Percentiles rank a stretch among this genome's conserved stretches.
Conservation (phyloP, 2,888 invertebrate species). For the Dynastes grantii region DNA sequence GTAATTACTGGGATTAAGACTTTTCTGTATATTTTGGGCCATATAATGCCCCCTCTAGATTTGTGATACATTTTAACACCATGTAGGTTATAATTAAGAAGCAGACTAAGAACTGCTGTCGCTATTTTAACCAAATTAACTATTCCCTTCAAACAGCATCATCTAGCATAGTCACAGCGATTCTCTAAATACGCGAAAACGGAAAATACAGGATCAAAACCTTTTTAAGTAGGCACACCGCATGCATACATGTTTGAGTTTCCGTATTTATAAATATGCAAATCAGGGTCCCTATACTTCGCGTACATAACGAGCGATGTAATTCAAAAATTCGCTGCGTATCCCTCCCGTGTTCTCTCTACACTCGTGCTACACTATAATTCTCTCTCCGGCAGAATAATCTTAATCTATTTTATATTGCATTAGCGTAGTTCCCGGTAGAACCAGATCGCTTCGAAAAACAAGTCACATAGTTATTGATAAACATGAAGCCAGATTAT, state of each 20-base stretch:
- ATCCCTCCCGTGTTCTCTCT: slow-evolving; percentile 6
- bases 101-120: too few relatives aligned
- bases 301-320: slow-evolving; percentile 18
- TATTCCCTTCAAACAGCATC: background rate
- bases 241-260: slow-evolving; percentile 13
- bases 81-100: too few relatives aligned
- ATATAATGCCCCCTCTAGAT: too few relatives aligned
- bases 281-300: slow-evolving; percentile 3
- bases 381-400: slow-evolving; percentile 28
- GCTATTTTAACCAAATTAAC: too few relatives aligned
- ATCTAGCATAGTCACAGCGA: slow-evolving; percentile 20
- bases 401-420: slow-evolving; percentile 45
- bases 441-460: slow-evolving; percentile 47
- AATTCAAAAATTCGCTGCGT: slow-evolving; percentile 28
- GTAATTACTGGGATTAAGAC: too few relatives aligned
- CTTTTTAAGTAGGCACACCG: background rate
- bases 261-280: slow-evolving; percentile 38
- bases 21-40: too few relatives aligned
- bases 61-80: too few relatives aligned
- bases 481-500: slow-evolving; percentile 58
- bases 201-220: slow-evolving; percentile 6
- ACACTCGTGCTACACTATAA: slow-evolving; percentile 7
- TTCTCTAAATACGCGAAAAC: slow-evolving; percentile 26
- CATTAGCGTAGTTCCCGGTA: slow-evolving; percentile 30
- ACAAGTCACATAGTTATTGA: slow-evolving; percentile 58